A percentile compares a stretch with the other conserved stretches of the same genome.
These are phyloP conservation scores for Pseudomugil tenellus DNA, from an alignment of 2,797 vertebrate genomes.

Conservation along the genomic window DNA sequence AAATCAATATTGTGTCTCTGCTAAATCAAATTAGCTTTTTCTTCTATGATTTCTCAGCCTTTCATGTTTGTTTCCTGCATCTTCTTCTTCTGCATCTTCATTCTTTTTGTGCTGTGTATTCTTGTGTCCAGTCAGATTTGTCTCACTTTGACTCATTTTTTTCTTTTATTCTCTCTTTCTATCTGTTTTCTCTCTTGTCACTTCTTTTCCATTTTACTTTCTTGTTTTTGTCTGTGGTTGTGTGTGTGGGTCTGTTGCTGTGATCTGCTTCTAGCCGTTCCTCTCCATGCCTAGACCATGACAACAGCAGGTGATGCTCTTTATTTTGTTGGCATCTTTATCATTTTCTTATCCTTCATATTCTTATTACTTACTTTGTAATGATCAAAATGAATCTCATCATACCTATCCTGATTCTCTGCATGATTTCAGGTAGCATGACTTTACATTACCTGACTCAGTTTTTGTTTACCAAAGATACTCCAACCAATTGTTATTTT, in stretches of 20 bases:
- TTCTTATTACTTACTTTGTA: neutral
- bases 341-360: conserved; percentile 26
- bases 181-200: conserved; percentile 41
- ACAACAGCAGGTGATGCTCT: conserved; percentile 98
- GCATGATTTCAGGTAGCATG: conserved; percentile 51
- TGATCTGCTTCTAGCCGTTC: conserved; percentile 93
- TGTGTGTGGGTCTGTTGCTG: conserved; percentile 78
- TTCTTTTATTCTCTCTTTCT: conserved; percentile 54
- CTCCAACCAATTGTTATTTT: conserved; percentile 9
- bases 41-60: conserved; percentile 29
- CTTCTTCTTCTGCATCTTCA: conserved; percentile 12
- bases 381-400: conserved; percentile 17
- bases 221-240: conserved; percentile 80
- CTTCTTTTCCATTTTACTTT: conserved; percentile 62
- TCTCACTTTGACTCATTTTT: conserved; percentile 42
- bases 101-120: conserved; percentile 44
- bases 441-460: conserved; percentile 20
- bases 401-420: conserved; percentile 22
- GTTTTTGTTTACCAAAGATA: conserved; percentile 1
- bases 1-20: conserved; percentile 11
- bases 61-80: conserved; percentile 30
- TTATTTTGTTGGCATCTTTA: conserved; percentile 76
- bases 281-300: conserved; percentile 97
- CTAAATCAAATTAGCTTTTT: conserved; percentile 33
- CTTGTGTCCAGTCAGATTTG: conserved; percentile 48